A percentile compares a stretch with the other conserved stretches of the same genome.
These are phyloP conservation scores for Meloidogyne hapla DNA, from an alignment of 1,140 invertebrate species.

Conservation along the genomic window DNA sequence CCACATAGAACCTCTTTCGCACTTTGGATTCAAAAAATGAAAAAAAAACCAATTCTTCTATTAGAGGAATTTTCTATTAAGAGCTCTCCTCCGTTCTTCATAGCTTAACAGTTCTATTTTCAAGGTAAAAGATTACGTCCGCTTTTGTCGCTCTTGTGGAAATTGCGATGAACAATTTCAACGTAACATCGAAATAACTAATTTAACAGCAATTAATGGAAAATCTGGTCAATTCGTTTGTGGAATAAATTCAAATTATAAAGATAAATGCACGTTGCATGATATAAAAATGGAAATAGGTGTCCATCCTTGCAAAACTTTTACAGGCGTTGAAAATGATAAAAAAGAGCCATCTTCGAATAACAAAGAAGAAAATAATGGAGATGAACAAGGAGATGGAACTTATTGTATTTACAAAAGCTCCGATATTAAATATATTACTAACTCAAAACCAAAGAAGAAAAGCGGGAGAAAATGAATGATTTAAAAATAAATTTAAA, in stretches of 20 bases:
- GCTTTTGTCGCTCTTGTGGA: no score
- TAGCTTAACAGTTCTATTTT: no score
- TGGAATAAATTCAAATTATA: neutral
- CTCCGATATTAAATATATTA: neutral
- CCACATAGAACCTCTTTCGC: no score
- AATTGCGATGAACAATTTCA: no score
- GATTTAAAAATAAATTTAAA: no score
- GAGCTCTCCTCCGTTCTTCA: no score
- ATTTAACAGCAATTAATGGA: slow-evolving; percentile 4
- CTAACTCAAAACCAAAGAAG: neutral
- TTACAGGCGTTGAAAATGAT: neutral
- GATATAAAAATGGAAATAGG: neutral
- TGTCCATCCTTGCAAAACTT: neutral
- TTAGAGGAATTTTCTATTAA: no score
- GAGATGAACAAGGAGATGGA: neutral
- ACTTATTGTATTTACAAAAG: neutral
- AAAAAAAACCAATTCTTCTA: no score
- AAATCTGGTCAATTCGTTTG: neutral
- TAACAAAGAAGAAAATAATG: no score
- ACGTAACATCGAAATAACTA: slow-evolving; percentile 1
- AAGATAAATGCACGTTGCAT: no score
- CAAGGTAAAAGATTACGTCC: no score
- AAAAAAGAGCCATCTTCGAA: neutral
- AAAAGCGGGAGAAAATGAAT: neutral
- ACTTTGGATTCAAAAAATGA: no score